These are phyloP conservation scores for Nephrotoma appendiculata DNA, from an alignment of 2,888 invertebrate species.

Conservation along the genomic window DNA sequence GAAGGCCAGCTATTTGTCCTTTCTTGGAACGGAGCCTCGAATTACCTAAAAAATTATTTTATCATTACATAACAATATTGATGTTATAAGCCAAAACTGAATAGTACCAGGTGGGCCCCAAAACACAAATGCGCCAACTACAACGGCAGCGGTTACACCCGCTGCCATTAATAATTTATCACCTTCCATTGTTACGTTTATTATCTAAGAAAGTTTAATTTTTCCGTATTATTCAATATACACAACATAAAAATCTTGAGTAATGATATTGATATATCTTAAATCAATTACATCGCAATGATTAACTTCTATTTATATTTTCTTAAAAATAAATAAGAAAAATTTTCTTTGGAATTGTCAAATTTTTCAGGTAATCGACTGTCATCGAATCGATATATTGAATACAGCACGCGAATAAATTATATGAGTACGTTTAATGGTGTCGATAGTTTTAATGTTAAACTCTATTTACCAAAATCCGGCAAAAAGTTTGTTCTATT, in stretches of 20 bases:
- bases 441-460: neutral
- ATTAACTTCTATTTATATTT: neutral
- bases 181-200: slow-evolving; percentile 34
- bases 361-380: neutral
- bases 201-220: slow-evolving; percentile 6
- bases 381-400: neutral
- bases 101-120: slow-evolving; percentile 45
- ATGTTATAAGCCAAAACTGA: neutral
- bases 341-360: neutral
- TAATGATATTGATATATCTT: neutral
- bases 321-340: neutral
- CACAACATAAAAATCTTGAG: neutral
- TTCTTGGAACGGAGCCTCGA: slow-evolving; percentile 43
- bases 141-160: slow-evolving; percentile 64
- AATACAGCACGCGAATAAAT: neutral
- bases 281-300: neutral
- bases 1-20: slow-evolving; percentile 70
- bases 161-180: slow-evolving; percentile 66
- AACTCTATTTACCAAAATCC: too few species aligned
- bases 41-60: slow-evolving; percentile 15
- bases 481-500: too few species aligned
- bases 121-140: slow-evolving; percentile 68
- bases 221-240: neutral
- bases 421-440: neutral
- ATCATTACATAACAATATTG: neutral